phyloP scores from a whole-genome alignment of 2,888 invertebrate species.

The Strigamia transsilvanica region DNA sequence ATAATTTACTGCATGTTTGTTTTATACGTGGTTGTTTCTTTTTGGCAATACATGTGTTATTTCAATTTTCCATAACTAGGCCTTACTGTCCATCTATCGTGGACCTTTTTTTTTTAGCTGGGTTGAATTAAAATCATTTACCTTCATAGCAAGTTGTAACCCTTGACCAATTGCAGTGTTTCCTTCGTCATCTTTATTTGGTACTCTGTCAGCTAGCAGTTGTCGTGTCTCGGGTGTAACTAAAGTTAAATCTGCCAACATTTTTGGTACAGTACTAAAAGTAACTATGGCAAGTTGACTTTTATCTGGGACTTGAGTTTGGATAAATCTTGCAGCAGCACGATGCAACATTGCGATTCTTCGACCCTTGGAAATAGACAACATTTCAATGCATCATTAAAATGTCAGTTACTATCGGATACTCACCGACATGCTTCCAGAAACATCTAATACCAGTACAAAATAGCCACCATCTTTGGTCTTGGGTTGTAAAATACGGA shows the following conservation, averaged over 20 bases:
- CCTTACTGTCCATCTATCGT: too few relatives aligned
- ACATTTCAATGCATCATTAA: background rate
- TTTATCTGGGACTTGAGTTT: constrained; percentile 59
- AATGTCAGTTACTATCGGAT: background rate
- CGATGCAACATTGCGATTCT: constrained; percentile 58
- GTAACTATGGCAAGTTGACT: constrained; percentile 59
- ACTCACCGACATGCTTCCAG: constrained; percentile 59
- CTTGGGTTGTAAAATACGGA: constrained; percentile 57
- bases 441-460: constrained; percentile 59
- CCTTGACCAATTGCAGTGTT: constrained; percentile 56
- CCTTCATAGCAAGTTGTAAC: constrained; percentile 53
- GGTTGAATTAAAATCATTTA: too few relatives aligned
- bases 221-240: constrained; percentile 51
- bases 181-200: constrained; percentile 55
- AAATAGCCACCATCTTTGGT: constrained; percentile 57
- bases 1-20: too few relatives aligned
- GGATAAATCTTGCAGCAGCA: constrained; percentile 59
- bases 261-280: constrained; percentile 56
- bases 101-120: too few relatives aligned
- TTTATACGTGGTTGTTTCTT: too few relatives aligned
- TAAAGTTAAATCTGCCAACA: constrained; percentile 53
- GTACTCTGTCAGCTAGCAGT: constrained; percentile 37
- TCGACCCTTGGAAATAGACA: constrained; percentile 54
- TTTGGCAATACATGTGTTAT: too few relatives aligned
- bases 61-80: too few relatives aligned